These are phyloP conservation scores for Ceramica pisi DNA, from an alignment of 2,888 invertebrate species.

Conservation along the genomic window DNA sequence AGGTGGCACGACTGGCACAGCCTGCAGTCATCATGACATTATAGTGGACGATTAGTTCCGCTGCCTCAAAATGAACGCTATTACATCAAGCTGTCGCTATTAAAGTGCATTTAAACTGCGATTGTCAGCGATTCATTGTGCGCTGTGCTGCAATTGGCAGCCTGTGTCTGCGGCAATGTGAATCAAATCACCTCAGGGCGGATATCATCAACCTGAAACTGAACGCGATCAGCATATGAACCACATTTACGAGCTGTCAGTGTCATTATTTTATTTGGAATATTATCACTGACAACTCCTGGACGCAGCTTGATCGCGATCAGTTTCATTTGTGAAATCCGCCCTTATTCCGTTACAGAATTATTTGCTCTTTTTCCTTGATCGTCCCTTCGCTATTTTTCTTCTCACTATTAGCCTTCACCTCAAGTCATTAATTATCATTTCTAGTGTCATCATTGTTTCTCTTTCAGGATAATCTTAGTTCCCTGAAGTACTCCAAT, in stretches of 20 bases:
- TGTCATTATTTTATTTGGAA: too few relatives aligned
- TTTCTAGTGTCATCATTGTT: neutral
- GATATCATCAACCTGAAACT: too few relatives aligned
- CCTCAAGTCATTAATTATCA: neutral
- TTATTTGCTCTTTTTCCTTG: too few relatives aligned
- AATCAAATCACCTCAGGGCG: too few relatives aligned
- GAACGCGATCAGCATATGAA: too few relatives aligned
- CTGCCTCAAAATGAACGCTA: constrained; percentile 6
- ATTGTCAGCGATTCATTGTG: constrained; percentile 19
- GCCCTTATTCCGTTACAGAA: neutral
- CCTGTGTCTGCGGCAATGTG: neutral
- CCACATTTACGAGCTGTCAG: too few relatives aligned
- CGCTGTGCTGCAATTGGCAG: neutral
- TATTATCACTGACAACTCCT: too few relatives aligned
- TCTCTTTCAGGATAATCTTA: neutral
- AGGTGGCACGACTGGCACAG: too few relatives aligned
- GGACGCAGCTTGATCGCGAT: too few relatives aligned
- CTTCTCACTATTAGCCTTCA: neutral
- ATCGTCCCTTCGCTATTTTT: too few relatives aligned
- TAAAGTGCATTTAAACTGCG: neutral
- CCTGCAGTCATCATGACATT: neutral
- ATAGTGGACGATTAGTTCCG: constrained; percentile 28
- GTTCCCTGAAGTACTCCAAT: neutral
- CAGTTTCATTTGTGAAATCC: too few relatives aligned
- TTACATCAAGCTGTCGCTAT: constrained; percentile 13